Conservation (phyloP, 2,113 vertebrate species). For the Delphinus delphis region DNA sequence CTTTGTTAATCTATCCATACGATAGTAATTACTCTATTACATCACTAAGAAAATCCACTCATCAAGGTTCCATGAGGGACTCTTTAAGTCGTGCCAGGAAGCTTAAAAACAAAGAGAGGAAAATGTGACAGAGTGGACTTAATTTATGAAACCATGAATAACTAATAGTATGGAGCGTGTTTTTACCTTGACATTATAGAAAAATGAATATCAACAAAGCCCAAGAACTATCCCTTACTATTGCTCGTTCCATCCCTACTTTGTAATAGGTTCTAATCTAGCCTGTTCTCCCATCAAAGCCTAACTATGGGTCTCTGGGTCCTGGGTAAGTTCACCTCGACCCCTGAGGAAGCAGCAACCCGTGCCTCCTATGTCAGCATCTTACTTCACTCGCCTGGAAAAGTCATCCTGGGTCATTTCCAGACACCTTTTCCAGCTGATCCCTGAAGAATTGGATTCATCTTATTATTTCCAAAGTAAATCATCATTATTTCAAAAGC, state of each 20-base stretch:
- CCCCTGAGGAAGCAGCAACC: not conserved
- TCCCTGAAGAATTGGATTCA: not conserved
- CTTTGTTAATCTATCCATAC: not conserved
- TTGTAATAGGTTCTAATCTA: not conserved
- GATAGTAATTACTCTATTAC: not conserved
- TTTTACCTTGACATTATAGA: not conserved
- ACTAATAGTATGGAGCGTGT: not conserved
- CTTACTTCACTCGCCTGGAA: not conserved
- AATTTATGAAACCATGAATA: not conserved
- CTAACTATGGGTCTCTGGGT: not conserved
- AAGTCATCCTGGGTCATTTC: not conserved
- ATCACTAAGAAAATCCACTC: not conserved
- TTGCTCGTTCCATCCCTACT: not conserved
- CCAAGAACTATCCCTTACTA: not conserved
- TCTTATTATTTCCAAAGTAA: not conserved
- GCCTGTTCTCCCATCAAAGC: not conserved
- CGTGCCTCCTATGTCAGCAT: not conserved
- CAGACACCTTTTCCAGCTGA: not conserved
- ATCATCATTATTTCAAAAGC: not conserved
- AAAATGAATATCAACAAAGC: not conserved
- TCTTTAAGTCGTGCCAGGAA: not conserved
- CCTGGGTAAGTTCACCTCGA: accelerated
- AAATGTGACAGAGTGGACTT: not conserved
- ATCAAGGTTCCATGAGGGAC: not conserved
- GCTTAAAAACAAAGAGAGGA: not conserved